phyloP scores from a whole-genome alignment of 2,113 vertebrate species.

The Dissostichus mawsoni region DNA sequence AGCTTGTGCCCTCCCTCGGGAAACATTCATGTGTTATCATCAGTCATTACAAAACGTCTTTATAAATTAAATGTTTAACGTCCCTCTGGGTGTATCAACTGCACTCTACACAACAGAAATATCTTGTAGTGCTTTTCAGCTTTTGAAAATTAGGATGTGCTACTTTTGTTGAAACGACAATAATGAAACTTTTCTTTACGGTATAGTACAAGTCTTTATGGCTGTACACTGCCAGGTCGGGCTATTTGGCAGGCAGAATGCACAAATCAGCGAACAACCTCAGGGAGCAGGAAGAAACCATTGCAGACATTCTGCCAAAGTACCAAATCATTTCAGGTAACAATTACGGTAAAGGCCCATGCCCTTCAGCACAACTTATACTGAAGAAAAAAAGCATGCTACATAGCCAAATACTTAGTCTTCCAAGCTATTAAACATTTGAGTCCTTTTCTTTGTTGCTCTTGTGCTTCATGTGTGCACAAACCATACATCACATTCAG shows the following conservation, averaged over 20 bases:
- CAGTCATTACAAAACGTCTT: slow-evolving; percentile 68
- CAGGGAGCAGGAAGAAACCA: slow-evolving; percentile 32
- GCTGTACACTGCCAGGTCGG: slow-evolving; percentile 35
- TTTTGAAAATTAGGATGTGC: slow-evolving; percentile 32
- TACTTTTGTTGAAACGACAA: slow-evolving; percentile 28
- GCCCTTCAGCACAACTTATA: slow-evolving; percentile 19
- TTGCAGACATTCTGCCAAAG: slow-evolving; percentile 39
- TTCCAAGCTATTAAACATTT: background rate
- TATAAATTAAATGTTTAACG: slow-evolving; percentile 64
- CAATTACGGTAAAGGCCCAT: slow-evolving; percentile 22
- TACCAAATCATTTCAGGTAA: slow-evolving; percentile 44
- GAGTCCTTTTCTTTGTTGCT: background rate
- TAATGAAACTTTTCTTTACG: slow-evolving; percentile 38
- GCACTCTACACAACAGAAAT: slow-evolving; percentile 6
- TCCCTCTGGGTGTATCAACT: slow-evolving; percentile 54
- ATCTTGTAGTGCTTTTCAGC: slow-evolving; percentile 5
- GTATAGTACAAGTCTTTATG: slow-evolving; percentile 39
- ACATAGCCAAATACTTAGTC: slow-evolving; percentile 15
- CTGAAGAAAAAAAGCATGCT: slow-evolving; percentile 8
- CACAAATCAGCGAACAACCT: slow-evolving; percentile 50
- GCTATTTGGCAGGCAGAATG: slow-evolving; percentile 31
- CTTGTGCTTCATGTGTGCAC: slow-evolving; percentile 17
- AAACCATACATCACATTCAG: slow-evolving; percentile 22
- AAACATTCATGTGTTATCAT: slow-evolving; percentile 66
- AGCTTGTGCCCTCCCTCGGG: slow-evolving; percentile 65